Base-by-base conservation (phyloP, 2,113 vertebrate genomes). In the Toxotes chatareus region DNA sequence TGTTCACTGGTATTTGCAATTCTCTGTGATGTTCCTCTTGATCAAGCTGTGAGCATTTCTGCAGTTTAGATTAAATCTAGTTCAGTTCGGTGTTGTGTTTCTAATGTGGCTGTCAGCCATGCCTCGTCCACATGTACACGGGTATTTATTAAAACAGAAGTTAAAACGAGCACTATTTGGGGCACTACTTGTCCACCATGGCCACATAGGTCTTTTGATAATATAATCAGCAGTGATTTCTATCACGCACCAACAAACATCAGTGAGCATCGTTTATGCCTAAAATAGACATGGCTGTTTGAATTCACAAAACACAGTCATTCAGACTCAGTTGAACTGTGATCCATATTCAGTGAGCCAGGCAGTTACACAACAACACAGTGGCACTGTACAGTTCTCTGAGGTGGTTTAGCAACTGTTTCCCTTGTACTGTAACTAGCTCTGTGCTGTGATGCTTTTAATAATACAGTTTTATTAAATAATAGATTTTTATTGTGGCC, bases 401-500 rank as follows among this genome's bases (percentile, higher is more conserved):
- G 42, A 68, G 76, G 34, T 51, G 63, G 27, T 40, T 72, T 69
- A 62, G 62, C 67, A 61, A 64, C 57, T 47, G 64, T 64, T 73
- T 65, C 40, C 40, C 27, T 60, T 80, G 53, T 55, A 44, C 31
- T 55, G 40, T 77, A 21, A 66, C 57, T 31, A 68, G 57, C 51
- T 64, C 70, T 65, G 55, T 70, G 67, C 62, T 70, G 61, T 59
- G 40, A 79, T 40, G 27, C 36, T 61, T 85, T 82, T 79, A 78
- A 78, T 76, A 42, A 64, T 68, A 44, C n/a, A 44, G 68, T 74
- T 78, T 67, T 66, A 73, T 90, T 80, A 69, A 86, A 82, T 88
- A 61, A 73, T 71, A 34, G n/a, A 32, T 81, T 71, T 79, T 60
- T 83, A 75, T 84, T 85, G 56, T 66, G 51, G 23, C 27, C 71